Conservation (phyloP, 2,113 vertebrate genomes). For the Tinamus guttatus region DNA sequence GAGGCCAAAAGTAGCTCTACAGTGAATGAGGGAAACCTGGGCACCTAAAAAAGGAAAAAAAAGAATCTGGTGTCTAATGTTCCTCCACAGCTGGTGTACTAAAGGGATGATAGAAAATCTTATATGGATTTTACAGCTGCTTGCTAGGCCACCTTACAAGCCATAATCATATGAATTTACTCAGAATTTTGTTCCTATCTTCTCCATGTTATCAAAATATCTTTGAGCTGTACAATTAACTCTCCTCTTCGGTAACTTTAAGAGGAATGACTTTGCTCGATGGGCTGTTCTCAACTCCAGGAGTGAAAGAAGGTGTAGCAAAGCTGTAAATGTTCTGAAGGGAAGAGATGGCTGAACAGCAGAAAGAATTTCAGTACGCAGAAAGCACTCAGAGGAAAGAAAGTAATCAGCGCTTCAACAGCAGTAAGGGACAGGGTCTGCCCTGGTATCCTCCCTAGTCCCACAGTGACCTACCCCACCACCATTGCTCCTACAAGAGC, state of each 20-base stretch:
- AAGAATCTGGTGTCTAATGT: background rate
- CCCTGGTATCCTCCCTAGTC: background rate
- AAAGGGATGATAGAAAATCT: background rate
- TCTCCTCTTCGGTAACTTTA: background rate
- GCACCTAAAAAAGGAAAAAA: too few species aligned
- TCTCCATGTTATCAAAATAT: background rate
- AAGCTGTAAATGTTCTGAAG: background rate
- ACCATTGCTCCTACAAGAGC: accelerated
- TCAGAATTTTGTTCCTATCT: background rate
- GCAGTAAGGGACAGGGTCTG: background rate
- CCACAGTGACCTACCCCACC: background rate
- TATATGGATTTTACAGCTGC: background rate
- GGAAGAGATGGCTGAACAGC: background rate
- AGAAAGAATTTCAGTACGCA: too few species aligned
- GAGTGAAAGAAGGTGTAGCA: background rate
- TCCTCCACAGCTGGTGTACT: background rate
- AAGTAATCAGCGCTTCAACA: background rate
- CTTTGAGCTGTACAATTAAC: background rate
- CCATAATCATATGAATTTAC: background rate
- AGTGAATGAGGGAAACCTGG: background rate
- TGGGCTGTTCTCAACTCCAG: background rate
- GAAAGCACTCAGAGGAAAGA: background rate
- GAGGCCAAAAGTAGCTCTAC: background rate
- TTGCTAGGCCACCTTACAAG: background rate
- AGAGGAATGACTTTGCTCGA: background rate